Evolutionary conservation across 2,888 invertebrate species (phyloP).

Genomic region (Morpho achilles): DNA sequence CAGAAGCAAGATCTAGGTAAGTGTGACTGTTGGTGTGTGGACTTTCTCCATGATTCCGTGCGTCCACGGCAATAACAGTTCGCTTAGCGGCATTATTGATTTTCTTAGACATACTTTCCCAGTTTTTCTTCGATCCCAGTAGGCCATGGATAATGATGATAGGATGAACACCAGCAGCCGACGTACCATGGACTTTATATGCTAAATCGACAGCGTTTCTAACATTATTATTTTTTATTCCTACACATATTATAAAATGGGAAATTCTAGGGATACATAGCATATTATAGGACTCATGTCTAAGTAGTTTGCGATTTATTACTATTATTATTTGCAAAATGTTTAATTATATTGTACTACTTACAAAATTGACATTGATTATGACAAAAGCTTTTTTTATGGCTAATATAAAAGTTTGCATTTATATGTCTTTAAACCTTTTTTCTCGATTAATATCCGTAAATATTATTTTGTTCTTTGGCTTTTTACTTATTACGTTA

Average conservation of each 20-base stretch:
- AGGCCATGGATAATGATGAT: constrained; percentile 90
- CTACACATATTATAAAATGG: neutral
- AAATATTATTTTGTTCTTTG: too few species aligned
- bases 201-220: constrained; percentile 27
- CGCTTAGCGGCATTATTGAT: constrained; percentile 79
- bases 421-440: too few species aligned
- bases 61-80: constrained; percentile 88
- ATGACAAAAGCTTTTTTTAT: too few species aligned
- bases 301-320: neutral
- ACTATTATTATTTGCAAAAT: neutral
- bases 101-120: constrained; percentile 87
- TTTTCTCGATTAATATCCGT: too few species aligned
- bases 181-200: constrained; percentile 39
- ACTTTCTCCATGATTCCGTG: constrained; percentile 95
- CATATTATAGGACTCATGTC: neutral
- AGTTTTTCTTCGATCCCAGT: constrained; percentile 93
- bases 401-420: too few species aligned
- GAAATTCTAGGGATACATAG: neutral
- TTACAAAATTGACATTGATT: too few species aligned
- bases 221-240: neutral
- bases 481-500: too few species aligned
- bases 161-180: constrained; percentile 55
- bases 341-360: neutral
- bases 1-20: constrained; percentile 85
- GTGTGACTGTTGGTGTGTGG: constrained; percentile 85